Percentiles rank a stretch among this genome's conserved stretches.
These are phyloP conservation scores for Misgurnus mizolepis DNA, from an alignment of 2,113 vertebrate genomes.

Conservation along the genomic window DNA sequence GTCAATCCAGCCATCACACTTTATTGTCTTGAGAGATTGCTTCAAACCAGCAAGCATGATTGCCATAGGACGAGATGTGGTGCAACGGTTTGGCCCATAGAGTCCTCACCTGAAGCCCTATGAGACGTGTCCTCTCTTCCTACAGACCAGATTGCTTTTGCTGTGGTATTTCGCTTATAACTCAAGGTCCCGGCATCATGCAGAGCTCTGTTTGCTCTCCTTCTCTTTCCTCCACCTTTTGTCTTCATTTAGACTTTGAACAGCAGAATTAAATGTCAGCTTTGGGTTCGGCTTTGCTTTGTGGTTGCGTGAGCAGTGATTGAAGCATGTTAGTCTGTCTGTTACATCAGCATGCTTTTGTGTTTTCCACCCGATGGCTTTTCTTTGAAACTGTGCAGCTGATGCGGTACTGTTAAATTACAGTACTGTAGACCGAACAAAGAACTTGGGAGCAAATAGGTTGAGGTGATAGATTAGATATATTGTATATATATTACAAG, in stretches of 20 bases:
- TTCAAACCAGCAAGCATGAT: conserved; percentile 41
- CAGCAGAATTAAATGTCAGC: conserved; percentile 57
- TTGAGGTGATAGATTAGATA: conserved; percentile 49
- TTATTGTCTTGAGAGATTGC: conserved; percentile 50
- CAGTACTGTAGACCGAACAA: neutral
- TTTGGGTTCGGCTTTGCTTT: conserved; percentile 42
- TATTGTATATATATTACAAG: conserved; percentile 11
- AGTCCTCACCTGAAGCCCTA: conserved; percentile 37
- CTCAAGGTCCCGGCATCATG: conserved; percentile 48
- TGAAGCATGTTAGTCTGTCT: conserved; percentile 36
- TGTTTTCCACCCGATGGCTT: conserved; percentile 37
- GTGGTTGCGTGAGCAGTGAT: conserved; percentile 36
- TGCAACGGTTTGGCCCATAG: conserved; percentile 21
- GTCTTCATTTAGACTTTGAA: conserved; percentile 59
- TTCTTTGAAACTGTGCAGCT: conserved; percentile 39
- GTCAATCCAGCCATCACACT: conserved; percentile 40
- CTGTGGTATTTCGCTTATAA: conserved; percentile 48
- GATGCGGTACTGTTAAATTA: conserved; percentile 44
- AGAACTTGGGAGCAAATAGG: conserved; percentile 24
- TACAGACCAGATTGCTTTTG: conserved; percentile 51
- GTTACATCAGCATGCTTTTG: conserved; percentile 43
- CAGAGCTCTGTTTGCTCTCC: conserved; percentile 47
- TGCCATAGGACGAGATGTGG: conserved; percentile 46
- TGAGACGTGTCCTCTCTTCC: conserved; percentile 41
- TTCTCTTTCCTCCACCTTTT: conserved; percentile 36